phyloP scores from a whole-genome alignment of 2,888 invertebrate species.

The Drosophila affinis region DNA sequence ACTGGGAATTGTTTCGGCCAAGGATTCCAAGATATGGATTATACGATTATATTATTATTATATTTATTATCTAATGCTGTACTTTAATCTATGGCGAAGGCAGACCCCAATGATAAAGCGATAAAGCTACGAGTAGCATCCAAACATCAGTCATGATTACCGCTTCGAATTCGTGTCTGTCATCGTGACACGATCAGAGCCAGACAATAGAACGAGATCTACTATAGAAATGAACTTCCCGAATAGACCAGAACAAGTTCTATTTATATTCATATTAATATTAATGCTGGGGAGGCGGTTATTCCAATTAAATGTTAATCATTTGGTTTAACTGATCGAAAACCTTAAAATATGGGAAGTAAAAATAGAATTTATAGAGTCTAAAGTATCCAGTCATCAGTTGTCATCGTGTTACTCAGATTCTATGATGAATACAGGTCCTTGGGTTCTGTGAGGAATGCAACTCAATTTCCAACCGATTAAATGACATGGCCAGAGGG shows the following conservation, averaged over 20 bases:
- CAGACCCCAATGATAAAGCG: neutral
- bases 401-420: neutral
- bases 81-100: neutral
- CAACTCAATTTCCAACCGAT: neutral
- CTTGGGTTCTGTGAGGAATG: neutral
- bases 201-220: constrained; percentile 24
- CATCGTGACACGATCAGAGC: constrained; percentile 11
- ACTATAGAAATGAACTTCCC: constrained; percentile 8
- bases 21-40: neutral
- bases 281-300: neutral
- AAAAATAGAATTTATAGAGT: constrained; percentile 2
- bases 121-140: constrained; percentile 8
- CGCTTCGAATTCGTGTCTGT: neutral
- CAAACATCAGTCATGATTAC: neutral
- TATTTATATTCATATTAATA: neutral
- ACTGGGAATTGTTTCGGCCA: neutral
- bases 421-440: neutral
- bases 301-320: neutral
- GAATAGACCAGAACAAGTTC: constrained; percentile 11
- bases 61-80: neutral
- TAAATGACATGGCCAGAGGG: constrained; percentile 11
- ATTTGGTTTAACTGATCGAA: neutral
- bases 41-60: neutral
- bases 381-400: neutral
- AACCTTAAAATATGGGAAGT: neutral